phyloP scores from a whole-genome alignment of 2,113 vertebrate species.

The Paramormyrops kingsleyae region DNA sequence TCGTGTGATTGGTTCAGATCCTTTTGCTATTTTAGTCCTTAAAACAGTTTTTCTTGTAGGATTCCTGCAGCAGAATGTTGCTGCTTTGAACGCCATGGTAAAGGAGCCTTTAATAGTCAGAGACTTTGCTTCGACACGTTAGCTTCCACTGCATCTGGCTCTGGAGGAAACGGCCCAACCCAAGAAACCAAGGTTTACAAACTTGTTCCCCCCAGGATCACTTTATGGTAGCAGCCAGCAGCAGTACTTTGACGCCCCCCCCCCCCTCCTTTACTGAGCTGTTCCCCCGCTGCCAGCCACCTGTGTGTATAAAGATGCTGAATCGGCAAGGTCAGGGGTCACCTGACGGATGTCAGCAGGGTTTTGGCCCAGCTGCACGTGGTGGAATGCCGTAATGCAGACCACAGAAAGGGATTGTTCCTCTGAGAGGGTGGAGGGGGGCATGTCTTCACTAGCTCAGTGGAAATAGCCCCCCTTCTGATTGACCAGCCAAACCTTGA shows the following conservation, averaged over 20 bases:
- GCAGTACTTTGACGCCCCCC: not conserved
- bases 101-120: constrained; percentile 25
- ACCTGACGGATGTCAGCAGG: constrained; percentile 27
- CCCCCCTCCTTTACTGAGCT: constrained; percentile 4
- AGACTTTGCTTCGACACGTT: constrained; percentile 21
- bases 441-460: not conserved
- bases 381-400: constrained; percentile 19
- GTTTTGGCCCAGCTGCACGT: constrained; percentile 25
- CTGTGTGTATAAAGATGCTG: constrained; percentile 34
- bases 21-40: constrained; percentile 42
- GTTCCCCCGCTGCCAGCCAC: constrained; percentile 29
- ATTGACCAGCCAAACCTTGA: constrained; percentile 13
- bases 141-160: constrained; percentile 18
- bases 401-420: constrained; percentile 42
- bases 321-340: constrained; percentile 37
- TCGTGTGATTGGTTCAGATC: constrained; percentile 26
- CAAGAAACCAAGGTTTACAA: constrained; percentile 18
- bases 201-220: constrained; percentile 14
- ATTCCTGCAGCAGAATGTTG: constrained; percentile 37
- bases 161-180: constrained; percentile 25
- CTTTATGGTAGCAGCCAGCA: constrained; percentile 8
- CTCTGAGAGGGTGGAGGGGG: not conserved
- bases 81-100: constrained; percentile 16
- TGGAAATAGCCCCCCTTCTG: constrained; percentile 8
- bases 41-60: constrained; percentile 41